Evolutionary conservation across 2,888 invertebrate species (phyloP).

Genomic region (Drosophila limbata): DNA sequence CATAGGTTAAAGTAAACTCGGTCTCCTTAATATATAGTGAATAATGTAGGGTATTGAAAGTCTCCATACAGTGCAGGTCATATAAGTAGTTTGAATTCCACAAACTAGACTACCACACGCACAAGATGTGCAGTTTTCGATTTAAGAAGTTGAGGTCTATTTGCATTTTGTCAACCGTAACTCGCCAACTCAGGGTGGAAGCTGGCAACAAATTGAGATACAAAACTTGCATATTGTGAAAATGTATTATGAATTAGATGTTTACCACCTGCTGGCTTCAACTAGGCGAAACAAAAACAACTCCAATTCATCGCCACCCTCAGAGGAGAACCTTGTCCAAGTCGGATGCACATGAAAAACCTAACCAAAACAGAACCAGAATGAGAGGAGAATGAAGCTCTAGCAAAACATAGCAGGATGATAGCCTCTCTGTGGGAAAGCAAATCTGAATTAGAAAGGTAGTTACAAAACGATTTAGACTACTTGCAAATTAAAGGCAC

Average conservation of each 20-base stretch:
- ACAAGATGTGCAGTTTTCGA: background rate
- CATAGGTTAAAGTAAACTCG: no score
- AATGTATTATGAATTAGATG: constrained; percentile 72
- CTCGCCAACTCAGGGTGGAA: background rate
- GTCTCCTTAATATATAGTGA: no score
- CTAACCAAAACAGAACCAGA: constrained; percentile 23
- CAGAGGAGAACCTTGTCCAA: constrained; percentile 19
- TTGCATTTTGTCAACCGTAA: constrained; percentile 5
- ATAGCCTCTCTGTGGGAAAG: constrained; percentile 4
- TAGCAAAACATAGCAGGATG: constrained; percentile 12
- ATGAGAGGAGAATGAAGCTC: constrained; percentile 6
- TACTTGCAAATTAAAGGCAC: no score
- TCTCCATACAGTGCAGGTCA: no score
- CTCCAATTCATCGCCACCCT: constrained; percentile 45
- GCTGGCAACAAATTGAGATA: constrained; percentile 1
- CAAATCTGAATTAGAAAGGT: background rate
- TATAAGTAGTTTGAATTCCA: no score
- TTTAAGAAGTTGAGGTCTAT: background rate
- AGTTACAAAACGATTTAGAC: no score
- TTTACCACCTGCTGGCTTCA: constrained; percentile 39
- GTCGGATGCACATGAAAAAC: constrained; percentile 25
- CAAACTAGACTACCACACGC: background rate
- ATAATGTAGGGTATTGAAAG: no score
- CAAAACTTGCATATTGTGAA: constrained; percentile 8
- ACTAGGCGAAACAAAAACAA: constrained; percentile 34